Percentiles rank a stretch among this genome's conserved stretches.
Evolutionary conservation across 2,888 invertebrate species (phyloP).

Genomic region (Flexamia atlantica): DNA sequence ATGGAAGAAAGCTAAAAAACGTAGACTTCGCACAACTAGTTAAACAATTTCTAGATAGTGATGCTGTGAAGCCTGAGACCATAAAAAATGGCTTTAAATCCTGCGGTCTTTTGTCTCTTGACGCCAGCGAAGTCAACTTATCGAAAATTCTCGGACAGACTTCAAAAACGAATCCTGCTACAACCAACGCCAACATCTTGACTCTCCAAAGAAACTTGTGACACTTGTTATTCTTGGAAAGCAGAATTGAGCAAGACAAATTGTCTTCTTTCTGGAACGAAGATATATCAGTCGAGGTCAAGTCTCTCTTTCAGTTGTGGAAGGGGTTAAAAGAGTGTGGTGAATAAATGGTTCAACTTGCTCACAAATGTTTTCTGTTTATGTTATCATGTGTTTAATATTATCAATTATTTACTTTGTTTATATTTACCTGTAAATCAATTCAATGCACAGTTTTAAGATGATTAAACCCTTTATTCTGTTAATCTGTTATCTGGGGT

Average conservation of each 20-base stretch:
- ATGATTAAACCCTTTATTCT: no score
- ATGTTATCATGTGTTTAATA: no score
- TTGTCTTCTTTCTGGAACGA: not conserved
- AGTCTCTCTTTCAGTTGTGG: not conserved
- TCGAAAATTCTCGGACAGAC: not conserved
- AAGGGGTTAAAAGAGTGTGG: no score
- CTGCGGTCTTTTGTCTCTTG: not conserved
- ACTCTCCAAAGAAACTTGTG: no score
- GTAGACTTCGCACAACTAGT: not conserved
- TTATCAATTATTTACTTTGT: no score
- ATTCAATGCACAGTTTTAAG: no score
- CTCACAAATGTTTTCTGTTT: no score
- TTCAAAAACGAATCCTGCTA: not conserved
- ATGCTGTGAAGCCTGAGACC: not conserved
- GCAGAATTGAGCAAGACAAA: not conserved
- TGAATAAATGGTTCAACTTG: no score
- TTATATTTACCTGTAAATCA: no score
- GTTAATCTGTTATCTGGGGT: no score
- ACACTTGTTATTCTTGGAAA: not conserved
- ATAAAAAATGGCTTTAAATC: slow-evolving; percentile 4
- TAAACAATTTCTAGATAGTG: not conserved
- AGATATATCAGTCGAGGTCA: not conserved
- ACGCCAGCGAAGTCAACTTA: not conserved
- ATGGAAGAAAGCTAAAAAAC: not conserved
- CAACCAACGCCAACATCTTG: not conserved